A percentile compares a stretch with the other conserved stretches of the same genome.
These are phyloP conservation scores for Keiferia lycopersicella DNA, from an alignment of 2,888 invertebrate species.

Conservation along the genomic window DNA sequence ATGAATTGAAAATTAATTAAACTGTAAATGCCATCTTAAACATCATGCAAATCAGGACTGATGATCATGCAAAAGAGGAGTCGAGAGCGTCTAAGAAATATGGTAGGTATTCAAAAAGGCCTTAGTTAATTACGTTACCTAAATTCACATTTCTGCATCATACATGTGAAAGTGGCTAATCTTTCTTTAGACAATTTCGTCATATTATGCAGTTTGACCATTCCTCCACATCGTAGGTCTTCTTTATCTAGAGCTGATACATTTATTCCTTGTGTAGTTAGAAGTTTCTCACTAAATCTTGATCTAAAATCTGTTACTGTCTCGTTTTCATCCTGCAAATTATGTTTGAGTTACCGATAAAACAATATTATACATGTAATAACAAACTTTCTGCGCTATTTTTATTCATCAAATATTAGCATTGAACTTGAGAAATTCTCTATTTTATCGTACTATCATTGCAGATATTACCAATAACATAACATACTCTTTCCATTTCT, in stretches of 20 bases:
- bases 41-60: no score
- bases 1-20: background rate
- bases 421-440: background rate
- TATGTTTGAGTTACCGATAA: background rate
- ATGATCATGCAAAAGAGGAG: no score
- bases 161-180: slow-evolving; percentile 84
- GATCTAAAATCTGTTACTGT: slow-evolving; percentile 88
- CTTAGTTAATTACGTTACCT: slow-evolving; percentile 55
- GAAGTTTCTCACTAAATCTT: slow-evolving; percentile 84
- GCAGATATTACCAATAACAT: background rate
- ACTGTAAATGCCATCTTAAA: background rate
- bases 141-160: slow-evolving; percentile 89
- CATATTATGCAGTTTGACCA: slow-evolving; percentile 85
- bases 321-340: slow-evolving; percentile 84
- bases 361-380: slow-evolving; percentile 10
- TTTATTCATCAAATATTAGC: slow-evolving; percentile 4
- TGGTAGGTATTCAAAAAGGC: no score
- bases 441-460: background rate
- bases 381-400: background rate
- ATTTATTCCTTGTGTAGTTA: slow-evolving; percentile 86
- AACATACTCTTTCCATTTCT: slow-evolving; percentile 84
- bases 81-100: no score
- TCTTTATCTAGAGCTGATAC: slow-evolving; percentile 87
- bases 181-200: slow-evolving; percentile 79
- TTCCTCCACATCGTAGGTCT: slow-evolving; percentile 88